phyloP scores from a whole-genome alignment of 2,888 invertebrate species.

The Sipha maydis region DNA sequence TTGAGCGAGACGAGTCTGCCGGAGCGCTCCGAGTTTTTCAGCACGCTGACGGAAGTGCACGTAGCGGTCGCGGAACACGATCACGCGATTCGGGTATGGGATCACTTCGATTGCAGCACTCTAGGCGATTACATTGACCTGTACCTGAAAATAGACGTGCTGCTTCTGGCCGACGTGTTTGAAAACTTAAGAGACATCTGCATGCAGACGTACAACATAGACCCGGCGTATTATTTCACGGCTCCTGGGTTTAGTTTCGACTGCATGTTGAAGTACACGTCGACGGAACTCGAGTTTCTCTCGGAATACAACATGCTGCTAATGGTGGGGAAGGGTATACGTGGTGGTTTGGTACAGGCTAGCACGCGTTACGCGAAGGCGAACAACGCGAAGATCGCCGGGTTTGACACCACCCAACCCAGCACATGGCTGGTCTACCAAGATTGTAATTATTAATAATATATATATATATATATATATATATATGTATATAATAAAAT shows the following conservation, averaged over 20 bases:
- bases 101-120: no score
- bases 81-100: no score
- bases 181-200: conserved; percentile 66
- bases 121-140: no score
- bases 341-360: neutral
- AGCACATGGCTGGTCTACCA: neutral
- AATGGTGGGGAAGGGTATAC: conserved; percentile 61
- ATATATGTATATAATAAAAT: no score
- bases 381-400: neutral
- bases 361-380: neutral
- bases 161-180: conserved; percentile 66
- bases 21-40: no score
- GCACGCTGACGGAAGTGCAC: no score
- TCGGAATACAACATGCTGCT: conserved; percentile 61
- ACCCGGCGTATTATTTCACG: no score
- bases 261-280: conserved; percentile 62
- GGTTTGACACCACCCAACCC: neutral
- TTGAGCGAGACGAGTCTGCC: no score
- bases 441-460: conserved; percentile 6
- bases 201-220: conserved; percentile 65
- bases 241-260: conserved; percentile 66
- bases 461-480: no score
- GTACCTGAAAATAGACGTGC: no score
- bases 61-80: no score
- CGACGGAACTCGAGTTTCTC: conserved; percentile 65